phyloP scores from a whole-genome alignment of 2,113 vertebrate species.

The Apodemus speciosus region DNA sequence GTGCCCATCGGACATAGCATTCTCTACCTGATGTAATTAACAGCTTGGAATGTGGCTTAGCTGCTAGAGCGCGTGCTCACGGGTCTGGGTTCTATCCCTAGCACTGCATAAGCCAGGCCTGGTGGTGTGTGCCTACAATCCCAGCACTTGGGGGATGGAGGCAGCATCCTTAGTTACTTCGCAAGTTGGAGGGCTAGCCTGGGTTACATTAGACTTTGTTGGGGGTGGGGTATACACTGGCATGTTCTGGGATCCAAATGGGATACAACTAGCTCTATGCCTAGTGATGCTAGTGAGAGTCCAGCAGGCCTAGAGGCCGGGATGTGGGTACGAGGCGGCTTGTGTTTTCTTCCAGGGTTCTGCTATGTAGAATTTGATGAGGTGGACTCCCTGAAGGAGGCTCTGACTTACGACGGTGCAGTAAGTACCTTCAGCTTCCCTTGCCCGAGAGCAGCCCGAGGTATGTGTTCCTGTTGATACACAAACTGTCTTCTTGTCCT shows the following conservation, averaged over 20 bases:
- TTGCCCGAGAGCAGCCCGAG: neutral
- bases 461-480: neutral
- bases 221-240: no score
- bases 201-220: neutral
- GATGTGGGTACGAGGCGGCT: neutral
- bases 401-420: conserved; percentile 95
- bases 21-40: neutral
- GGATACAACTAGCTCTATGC: neutral
- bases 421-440: conserved; percentile 88
- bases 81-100: neutral
- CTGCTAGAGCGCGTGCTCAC: no score
- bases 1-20: neutral
- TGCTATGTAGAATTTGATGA: conserved; percentile 99
- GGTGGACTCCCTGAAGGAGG: conserved; percentile 97
- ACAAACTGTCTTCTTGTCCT: conserved; percentile 67
- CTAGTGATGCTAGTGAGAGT: no score
- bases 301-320: no score
- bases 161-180: neutral
- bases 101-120: neutral
- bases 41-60: neutral
- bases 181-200: neutral
- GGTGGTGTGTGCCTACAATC: neutral
- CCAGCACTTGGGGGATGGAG: neutral
- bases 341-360: conserved; percentile 90
- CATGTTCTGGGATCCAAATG: neutral